Base-by-base conservation (phyloP, 2,888 invertebrate species). In the Hipparchia semele region DNA sequence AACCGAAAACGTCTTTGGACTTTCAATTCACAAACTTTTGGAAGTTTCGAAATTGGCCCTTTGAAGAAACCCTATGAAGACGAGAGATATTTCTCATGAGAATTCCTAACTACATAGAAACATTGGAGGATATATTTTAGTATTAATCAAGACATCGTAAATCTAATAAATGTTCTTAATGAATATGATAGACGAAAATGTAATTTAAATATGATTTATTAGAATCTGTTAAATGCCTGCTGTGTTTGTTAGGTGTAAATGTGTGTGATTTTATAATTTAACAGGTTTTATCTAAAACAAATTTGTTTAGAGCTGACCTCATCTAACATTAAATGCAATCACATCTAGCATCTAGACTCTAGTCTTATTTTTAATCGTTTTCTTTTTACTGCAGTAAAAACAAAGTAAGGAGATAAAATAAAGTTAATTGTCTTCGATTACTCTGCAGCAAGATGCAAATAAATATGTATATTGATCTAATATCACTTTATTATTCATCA, bases 181-280 rank as follows among this genome's bases (percentile, higher is more conserved):
- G 74, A 78, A 76, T 72, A 74, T 75, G 71, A 76, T 75, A 75
- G 76, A 78, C 75, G 76, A 79, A 78, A 76, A 77, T 72, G 51
- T 53, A 69, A 77, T 78, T 78, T 79, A 73, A 78, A 79, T 79
- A 76, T 78, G 76, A 78, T 78, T 73, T 76, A 78, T 77, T 69
- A 69, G 58, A 60, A 59, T 68, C 23, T 39, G 7, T 49, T 69
- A 76, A 73, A 75, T 72, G 60, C 64, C 71, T 73, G 74, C 67
- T 65, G 67, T 45, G 56, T 54, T 56, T 73, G 74, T 74, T 64
- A 78, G 72, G 71, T 75, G 76, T 77, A 71, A 73, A 76, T 73
- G 67, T 70, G 72, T 76, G 72, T 72, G 61, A 74, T 64, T 49
- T 74, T 65, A 53, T 67, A 69, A 66, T 56, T 67, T 58, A 73